phyloP scores from a whole-genome alignment of 2,888 invertebrate species.

The Loripinus fragilis region DNA sequence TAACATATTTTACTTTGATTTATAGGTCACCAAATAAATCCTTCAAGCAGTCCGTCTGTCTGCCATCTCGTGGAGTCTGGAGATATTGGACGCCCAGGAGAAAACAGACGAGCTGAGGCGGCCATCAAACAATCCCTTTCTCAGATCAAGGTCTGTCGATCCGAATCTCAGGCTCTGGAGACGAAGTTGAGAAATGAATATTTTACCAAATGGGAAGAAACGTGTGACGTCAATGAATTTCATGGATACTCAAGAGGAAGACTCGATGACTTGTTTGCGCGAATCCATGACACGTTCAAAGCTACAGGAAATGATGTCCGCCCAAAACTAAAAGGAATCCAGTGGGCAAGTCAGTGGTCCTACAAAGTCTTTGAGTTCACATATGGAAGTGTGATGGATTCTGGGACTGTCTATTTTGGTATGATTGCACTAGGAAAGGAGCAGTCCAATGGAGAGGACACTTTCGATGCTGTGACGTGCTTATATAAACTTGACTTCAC shows the following conservation, averaged over 20 bases:
- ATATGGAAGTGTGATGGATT: not conserved
- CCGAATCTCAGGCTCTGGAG: not conserved
- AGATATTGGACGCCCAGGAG: too few species aligned
- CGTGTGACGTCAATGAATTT: constrained; percentile 6
- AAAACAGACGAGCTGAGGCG: not conserved
- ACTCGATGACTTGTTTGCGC: not conserved
- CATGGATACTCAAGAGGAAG: not conserved
- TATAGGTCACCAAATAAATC: too few species aligned
- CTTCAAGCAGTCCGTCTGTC: too few species aligned
- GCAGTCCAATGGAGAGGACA: not conserved
- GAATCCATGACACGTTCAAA: not conserved
- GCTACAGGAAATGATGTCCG: not conserved
- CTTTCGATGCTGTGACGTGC: constrained; percentile 3
- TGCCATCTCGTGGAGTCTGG: too few species aligned
- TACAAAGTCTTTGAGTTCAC: constrained; percentile 16
- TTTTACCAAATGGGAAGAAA: constrained; percentile 23
- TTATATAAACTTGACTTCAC: constrained; percentile 17
- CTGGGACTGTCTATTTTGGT: constrained; percentile 18
- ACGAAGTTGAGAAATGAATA: not conserved
- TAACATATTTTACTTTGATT: too few species aligned
- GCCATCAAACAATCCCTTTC: not conserved
- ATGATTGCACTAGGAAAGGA: constrained; percentile 3
- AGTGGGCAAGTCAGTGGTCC: not conserved
- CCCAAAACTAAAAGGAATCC: constrained; percentile 7
- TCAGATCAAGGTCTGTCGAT: not conserved